phyloP scores from a whole-genome alignment of 2,888 invertebrate species.

The Agonopterix subpropinquella region DNA sequence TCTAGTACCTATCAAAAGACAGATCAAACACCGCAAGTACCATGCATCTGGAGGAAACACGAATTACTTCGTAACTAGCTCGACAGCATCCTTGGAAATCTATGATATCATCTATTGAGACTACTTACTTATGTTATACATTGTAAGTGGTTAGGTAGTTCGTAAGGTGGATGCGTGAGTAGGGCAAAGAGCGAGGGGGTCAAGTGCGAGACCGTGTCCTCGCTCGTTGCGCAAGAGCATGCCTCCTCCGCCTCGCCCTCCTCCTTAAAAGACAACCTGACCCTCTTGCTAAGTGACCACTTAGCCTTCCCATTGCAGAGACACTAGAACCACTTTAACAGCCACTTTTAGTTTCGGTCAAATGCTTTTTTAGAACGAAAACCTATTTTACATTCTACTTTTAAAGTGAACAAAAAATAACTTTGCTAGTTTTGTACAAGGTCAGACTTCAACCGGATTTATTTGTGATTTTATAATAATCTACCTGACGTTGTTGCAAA shows the following conservation, averaged over 20 bases:
- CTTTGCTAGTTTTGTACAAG: constrained; percentile 1
- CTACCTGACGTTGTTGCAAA: too few relatives aligned
- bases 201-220: constrained; percentile 6
- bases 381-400: too few relatives aligned
- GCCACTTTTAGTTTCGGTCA: too few relatives aligned
- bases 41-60: neutral
- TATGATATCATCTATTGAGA: neutral
- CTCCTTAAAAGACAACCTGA: neutral
- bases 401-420: too few relatives aligned
- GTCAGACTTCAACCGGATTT: constrained; percentile 4
- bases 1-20: too few relatives aligned
- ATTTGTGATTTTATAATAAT: neutral
- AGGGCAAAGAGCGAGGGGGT: neutral
- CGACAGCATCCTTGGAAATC: neutral
- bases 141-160: neutral
- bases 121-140: neutral
- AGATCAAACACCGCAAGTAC: too few relatives aligned
- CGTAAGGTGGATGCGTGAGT: neutral
- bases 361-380: too few relatives aligned
- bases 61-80: too few relatives aligned
- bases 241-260: neutral
- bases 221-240: constrained; percentile 2
- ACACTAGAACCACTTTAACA: neutral
- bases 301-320: constrained; percentile 1
- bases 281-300: constrained; percentile 2